Evolutionary conservation across 2,797 vertebrate genomes (phyloP).

Genomic region (Geotria australis): DNA sequence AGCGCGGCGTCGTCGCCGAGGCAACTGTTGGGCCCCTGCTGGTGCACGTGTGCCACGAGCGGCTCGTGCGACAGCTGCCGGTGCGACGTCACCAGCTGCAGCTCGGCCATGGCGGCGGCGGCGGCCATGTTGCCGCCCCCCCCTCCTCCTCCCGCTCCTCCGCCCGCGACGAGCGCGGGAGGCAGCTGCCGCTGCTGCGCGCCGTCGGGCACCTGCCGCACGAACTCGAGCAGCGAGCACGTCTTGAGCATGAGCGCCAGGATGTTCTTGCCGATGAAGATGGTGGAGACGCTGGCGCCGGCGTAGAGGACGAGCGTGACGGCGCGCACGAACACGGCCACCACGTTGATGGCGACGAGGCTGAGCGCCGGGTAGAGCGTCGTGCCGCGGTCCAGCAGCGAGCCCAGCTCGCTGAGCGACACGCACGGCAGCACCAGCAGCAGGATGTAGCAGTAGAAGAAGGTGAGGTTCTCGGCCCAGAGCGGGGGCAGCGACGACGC

Average conservation of each 20-base stretch:
- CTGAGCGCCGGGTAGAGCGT: neutral
- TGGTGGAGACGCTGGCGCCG: neutral
- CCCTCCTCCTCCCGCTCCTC: too few species aligned
- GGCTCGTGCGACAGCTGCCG: too few species aligned
- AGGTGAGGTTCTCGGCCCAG: neutral
- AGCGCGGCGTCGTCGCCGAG: too few species aligned
- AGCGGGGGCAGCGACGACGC: neutral
- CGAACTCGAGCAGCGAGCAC: neutral
- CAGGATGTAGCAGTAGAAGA: neutral
- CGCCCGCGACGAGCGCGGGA: too few species aligned
- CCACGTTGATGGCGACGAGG: neutral
- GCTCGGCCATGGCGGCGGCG: too few species aligned
- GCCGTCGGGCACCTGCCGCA: neutral
- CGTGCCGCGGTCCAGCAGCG: neutral
- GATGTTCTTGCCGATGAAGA: neutral
- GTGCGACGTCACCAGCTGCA: too few species aligned
- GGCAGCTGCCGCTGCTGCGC: too few species aligned
- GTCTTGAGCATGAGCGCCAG: neutral
- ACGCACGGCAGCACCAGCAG: neutral
- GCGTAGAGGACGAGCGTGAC: neutral
- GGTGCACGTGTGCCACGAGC: too few species aligned
- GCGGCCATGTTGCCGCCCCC: too few species aligned
- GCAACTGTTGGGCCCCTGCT: too few species aligned
- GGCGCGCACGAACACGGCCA: neutral
- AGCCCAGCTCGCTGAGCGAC: neutral